Base-by-base conservation (phyloP, 2,797 vertebrate genomes). In the Telmatherina bonti region DNA sequence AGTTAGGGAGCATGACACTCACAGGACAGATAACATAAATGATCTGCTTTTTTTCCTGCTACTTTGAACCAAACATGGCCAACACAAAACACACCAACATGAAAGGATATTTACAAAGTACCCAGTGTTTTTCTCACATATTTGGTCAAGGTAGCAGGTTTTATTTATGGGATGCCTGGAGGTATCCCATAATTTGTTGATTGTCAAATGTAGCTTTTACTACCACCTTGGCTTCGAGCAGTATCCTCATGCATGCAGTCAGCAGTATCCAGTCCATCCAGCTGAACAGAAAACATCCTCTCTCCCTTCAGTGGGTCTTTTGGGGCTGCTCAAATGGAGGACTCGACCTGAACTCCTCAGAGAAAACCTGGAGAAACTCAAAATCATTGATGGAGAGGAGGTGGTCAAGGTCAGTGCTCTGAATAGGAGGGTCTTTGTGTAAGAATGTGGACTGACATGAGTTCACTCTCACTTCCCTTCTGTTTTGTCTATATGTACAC, bases 361-460 rank as follows among this genome's bases (percentile, higher is more conserved):
- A 89, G 95, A 97, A 67, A 99, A 99, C 88, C 92, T 99, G 76
- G 96, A 98, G 79, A 97, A 97, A 66, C 83, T 99, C 71, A 99
- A 97, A 94, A 93, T 96, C 29, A 97, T 99, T 59, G 97, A 99
- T 88, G 98, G 98, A 63, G 98, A 99, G 85, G 97, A 99, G 90
- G 96, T 99, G 62, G 97, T 99, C 59, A 99, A 99, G 96, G 98
- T 99, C 57, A 80, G 91, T 76, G 38, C 12, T 57, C 45, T 45
- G 30, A 67, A 64, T 55, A 9, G 20, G 52, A 51, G 9, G 53
- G 2, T 38, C 10, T 73, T 24, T 70, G 0, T 29, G 6, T 11
- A 1, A 43, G 16, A 35, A 93, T 95, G 70, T 53, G 49, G 41
- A 26, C 27, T 2, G 33, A 30, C 8, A 9, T 59, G 38, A 30